Evolutionary conservation across 2,797 vertebrate genomes (phyloP).

Genomic region (Tamandua tetradactyla): DNA sequence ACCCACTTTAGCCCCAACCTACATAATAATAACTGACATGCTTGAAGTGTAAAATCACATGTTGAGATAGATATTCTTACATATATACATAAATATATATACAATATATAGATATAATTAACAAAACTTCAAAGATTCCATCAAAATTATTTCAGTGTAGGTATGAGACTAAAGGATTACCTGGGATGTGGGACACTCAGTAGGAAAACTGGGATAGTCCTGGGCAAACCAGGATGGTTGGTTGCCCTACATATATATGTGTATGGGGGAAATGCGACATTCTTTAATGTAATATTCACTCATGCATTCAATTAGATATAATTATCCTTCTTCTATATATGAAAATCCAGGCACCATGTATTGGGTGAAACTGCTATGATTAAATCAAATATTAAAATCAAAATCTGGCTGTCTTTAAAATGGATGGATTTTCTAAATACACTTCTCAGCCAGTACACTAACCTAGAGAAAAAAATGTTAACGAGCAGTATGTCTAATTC

Average conservation of each 20-base stretch:
- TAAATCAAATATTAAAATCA: not conserved
- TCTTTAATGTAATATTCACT: not conserved
- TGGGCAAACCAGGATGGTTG: not conserved
- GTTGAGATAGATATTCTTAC: constrained; percentile 25
- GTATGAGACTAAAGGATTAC: not conserved
- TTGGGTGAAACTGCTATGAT: not conserved
- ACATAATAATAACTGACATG: not conserved
- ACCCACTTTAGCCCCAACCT: not conserved
- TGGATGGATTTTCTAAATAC: not conserved
- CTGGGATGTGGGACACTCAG: not conserved
- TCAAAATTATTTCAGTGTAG: not conserved
- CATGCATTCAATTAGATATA: not conserved
- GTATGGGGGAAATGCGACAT: not conserved
- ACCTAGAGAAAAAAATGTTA: not conserved
- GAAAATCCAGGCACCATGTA: not conserved
- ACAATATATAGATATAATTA: not conserved
- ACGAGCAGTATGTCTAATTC: not conserved
- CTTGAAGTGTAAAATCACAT: not conserved
- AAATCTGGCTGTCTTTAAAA: not conserved
- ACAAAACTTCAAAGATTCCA: not conserved
- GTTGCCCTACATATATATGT: not conserved
- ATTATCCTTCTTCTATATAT: not conserved
- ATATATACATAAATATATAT: not conserved
- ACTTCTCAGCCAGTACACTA: not conserved
- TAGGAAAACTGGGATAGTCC: not conserved